Evolutionary conservation across 2,888 invertebrate genomes (phyloP).

Genomic region (Lagria hirta): DNA sequence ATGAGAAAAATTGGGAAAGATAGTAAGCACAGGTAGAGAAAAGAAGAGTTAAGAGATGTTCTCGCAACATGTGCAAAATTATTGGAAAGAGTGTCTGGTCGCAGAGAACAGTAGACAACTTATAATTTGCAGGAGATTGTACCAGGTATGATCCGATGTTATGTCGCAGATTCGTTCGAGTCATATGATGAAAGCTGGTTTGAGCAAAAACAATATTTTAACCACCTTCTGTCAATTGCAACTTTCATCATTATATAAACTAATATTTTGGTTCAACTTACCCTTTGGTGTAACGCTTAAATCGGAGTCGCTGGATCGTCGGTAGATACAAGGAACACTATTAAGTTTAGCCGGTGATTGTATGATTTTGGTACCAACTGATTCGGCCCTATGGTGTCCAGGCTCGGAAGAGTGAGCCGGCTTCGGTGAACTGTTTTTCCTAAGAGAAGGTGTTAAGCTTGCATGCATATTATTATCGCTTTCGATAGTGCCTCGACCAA

Average conservation of each 20-base stretch:
- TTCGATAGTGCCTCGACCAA: conserved; percentile 45
- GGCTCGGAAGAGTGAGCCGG: conserved; percentile 33
- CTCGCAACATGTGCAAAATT: too few relatives aligned
- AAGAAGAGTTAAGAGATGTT: too few relatives aligned
- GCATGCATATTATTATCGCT: conserved; percentile 50
- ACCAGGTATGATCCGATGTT: too few relatives aligned
- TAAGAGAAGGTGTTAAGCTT: conserved; percentile 51
- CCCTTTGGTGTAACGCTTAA: conserved; percentile 92
- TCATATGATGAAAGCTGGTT: too few relatives aligned
- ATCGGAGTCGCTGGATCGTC: conserved; percentile 92
- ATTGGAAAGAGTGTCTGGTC: too few relatives aligned
- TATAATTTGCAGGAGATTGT: too few relatives aligned
- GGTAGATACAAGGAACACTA: conserved; percentile 59
- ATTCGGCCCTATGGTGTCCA: conserved; percentile 58
- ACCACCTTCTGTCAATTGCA: too few relatives aligned
- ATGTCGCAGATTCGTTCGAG: too few relatives aligned
- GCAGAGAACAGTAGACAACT: too few relatives aligned
- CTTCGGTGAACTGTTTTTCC: conserved; percentile 48
- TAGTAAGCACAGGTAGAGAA: too few relatives aligned
- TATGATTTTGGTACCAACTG: conserved; percentile 57
- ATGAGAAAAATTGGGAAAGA: too few relatives aligned
- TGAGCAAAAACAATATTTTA: background rate
- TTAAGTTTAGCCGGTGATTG: conserved; percentile 60
- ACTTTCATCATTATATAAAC: background rate
- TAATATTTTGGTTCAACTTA: conserved; percentile 49